Evolutionary conservation across 2,888 invertebrate genomes (phyloP).

Genomic region (Sminthurides aquaticus): DNA sequence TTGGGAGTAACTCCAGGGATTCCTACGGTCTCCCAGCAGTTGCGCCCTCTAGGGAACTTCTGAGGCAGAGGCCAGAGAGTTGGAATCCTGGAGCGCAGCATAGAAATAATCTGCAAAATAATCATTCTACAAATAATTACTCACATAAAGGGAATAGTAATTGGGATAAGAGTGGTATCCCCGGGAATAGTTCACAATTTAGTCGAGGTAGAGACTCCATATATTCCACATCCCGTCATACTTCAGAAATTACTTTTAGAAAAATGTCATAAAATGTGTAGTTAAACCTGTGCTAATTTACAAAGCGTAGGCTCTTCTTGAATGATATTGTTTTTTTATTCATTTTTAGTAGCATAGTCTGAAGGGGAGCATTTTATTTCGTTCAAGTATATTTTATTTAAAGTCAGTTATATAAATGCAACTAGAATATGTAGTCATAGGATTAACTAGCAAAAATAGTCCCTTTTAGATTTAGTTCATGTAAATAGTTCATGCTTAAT

Average conservation of each 20-base stretch:
- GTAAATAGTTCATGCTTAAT: no score
- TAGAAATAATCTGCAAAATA: not conserved
- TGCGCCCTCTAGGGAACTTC: not conserved
- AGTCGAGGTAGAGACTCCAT: conserved; percentile 12
- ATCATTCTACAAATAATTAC: not conserved
- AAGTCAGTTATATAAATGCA: no score
- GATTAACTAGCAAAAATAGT: no score
- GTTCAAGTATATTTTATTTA: no score
- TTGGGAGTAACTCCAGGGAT: not conserved
- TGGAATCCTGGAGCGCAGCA: conserved; percentile 10
- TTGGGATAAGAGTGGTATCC: conserved; percentile 28
- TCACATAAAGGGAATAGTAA: not conserved
- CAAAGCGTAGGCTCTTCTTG: no score
- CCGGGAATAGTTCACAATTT: conserved; percentile 11
- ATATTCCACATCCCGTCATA: conserved; percentile 36
- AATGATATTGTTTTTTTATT: no score
- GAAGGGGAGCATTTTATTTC: no score
- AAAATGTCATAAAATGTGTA: conserved; percentile 21
- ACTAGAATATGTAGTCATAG: no score
- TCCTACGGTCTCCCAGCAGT: not conserved
- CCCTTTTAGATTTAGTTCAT: no score
- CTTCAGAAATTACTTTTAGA: conserved; percentile 39
- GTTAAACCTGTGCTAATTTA: no score
- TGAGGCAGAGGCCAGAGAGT: not conserved
- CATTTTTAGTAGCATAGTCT: no score